Conservation (phyloP, 2,888 invertebrate species). For the Rhamnusium bicolor region DNA sequence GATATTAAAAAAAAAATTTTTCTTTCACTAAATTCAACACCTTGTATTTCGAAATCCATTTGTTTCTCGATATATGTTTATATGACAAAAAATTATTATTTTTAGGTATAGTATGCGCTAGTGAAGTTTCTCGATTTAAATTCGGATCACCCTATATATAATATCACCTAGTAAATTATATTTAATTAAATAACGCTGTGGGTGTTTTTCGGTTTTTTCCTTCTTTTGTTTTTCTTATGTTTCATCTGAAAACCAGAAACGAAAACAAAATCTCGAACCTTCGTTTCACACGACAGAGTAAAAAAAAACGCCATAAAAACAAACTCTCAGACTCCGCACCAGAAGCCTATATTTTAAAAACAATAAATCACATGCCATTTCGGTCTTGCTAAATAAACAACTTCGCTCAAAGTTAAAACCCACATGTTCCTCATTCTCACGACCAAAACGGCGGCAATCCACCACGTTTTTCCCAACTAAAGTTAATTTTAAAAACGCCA, state of each 20-base stretch:
- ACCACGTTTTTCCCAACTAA: slow-evolving; percentile 23
- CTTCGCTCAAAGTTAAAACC: slow-evolving; percentile 38
- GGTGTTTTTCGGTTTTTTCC: background rate
- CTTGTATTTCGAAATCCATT: too few species aligned
- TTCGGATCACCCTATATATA: too few species aligned
- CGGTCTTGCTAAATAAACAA: slow-evolving; percentile 49
- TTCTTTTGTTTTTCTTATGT: background rate
- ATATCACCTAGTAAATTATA: too few species aligned
- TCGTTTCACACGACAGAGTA: slow-evolving; percentile 32
- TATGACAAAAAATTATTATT: too few species aligned
- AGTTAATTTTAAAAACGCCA: slow-evolving; percentile 32
- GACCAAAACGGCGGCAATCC: slow-evolving; percentile 27
- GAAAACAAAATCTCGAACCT: slow-evolving; percentile 17
- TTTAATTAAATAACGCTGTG: background rate
- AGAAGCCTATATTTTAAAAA: slow-evolving; percentile 45
- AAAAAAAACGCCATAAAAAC: slow-evolving; percentile 35
- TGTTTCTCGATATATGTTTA: too few species aligned
- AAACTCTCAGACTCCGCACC: slow-evolving; percentile 36
- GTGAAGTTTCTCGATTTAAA: too few species aligned
- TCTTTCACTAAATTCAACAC: too few species aligned
- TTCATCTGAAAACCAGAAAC: slow-evolving; percentile 20
- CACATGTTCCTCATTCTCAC: slow-evolving; percentile 45
- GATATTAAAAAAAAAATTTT: too few species aligned
- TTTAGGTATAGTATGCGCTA: too few species aligned
- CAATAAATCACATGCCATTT: slow-evolving; percentile 48